phyloP scores from a whole-genome alignment of 2,113 vertebrate species.

The Gymnobelideus leadbeateri region DNA sequence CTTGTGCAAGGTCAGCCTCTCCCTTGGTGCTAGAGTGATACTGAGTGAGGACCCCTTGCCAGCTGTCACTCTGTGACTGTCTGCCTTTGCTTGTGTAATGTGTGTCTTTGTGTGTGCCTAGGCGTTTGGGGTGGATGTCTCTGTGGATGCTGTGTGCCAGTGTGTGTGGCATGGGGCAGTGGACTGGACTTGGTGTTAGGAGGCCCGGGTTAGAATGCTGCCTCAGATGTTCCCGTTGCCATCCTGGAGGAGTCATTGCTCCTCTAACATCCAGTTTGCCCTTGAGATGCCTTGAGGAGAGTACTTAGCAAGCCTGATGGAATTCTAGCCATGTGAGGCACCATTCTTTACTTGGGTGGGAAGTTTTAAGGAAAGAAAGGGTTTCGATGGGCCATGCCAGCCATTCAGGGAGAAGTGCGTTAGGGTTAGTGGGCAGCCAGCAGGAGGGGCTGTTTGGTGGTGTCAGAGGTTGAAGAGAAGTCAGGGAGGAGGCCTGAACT shows the following conservation, averaged over 20 bases:
- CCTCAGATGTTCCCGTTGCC: too few species aligned
- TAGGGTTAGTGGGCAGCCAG: too few species aligned
- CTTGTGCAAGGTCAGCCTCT: neutral
- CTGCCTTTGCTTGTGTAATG: neutral
- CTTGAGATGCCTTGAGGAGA: neutral
- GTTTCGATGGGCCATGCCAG: neutral
- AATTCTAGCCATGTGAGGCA: neutral
- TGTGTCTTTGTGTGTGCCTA: neutral
- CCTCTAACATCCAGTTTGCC: neutral
- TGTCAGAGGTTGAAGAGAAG: neutral
- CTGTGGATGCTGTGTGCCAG: neutral
- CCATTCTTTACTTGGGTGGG: neutral
- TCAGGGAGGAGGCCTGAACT: neutral
- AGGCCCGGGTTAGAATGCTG: neutral
- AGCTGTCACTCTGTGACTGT: neutral
- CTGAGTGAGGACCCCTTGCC: neutral
- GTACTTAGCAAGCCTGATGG: neutral
- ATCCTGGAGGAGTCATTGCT: neutral
- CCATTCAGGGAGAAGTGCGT: neutral
- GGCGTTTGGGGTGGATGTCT: neutral
- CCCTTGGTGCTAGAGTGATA: neutral
- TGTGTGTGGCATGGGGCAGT: neutral
- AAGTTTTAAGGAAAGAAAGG: neutral
- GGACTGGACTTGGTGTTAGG: neutral
- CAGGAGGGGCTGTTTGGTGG: too few species aligned